These are phyloP conservation scores for Watsonalla cultraria DNA, from an alignment of 2,888 invertebrate genomes.

Conservation along the genomic window DNA sequence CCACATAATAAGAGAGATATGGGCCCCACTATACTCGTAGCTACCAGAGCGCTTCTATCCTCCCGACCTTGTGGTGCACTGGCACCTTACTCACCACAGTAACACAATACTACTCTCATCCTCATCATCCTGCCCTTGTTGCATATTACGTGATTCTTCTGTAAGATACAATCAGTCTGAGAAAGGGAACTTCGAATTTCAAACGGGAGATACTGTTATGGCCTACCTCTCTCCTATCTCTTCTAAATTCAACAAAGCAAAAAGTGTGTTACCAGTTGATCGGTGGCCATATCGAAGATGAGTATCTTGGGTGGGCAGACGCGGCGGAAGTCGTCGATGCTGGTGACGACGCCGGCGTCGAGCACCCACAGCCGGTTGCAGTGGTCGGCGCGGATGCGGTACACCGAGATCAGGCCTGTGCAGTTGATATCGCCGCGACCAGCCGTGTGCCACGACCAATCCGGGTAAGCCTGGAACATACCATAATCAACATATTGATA, in stretches of 20 bases:
- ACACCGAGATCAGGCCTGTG: conserved; percentile 87
- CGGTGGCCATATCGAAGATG: conserved; percentile 87
- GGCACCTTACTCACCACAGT: too few species aligned
- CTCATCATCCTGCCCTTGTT: too few species aligned
- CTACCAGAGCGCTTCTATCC: too few species aligned
- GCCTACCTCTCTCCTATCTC: not conserved
- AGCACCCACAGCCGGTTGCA: conserved; percentile 91
- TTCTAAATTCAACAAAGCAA: not conserved
- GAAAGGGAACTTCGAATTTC: too few species aligned
- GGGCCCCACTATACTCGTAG: too few species aligned
- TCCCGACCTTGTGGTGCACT: too few species aligned
- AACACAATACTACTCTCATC: too few species aligned
- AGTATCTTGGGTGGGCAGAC: conserved; percentile 89
- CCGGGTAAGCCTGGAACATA: conserved; percentile 81
- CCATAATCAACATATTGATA: not conserved
- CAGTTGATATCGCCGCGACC: conserved; percentile 86
- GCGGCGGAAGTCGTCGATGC: conserved; percentile 81
- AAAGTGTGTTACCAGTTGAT: conserved; percentile 75
- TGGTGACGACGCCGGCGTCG: conserved; percentile 86
- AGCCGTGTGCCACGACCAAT: conserved; percentile 87
- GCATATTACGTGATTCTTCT: too few species aligned
- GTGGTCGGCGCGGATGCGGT: conserved; percentile 86
- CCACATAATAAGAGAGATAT: too few species aligned
- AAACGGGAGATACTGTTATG: too few species aligned
- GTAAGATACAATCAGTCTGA: too few species aligned